Conservation (phyloP, 2,888 invertebrate genomes). For the Yponomeuta cagnagella region DNA sequence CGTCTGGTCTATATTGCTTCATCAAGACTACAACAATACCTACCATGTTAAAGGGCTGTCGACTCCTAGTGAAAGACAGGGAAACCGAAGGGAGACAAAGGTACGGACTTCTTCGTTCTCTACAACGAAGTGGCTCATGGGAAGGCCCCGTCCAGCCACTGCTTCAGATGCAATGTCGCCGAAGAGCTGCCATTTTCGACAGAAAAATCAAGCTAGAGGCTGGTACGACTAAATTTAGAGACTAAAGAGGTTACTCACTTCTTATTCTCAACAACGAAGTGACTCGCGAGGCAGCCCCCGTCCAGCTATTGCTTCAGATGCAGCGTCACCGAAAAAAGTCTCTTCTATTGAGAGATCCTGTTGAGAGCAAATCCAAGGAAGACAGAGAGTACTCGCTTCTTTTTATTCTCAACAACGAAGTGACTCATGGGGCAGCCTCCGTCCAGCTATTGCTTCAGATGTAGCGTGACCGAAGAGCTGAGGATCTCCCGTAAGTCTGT, state of each 20-base stretch:
- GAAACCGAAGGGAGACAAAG: too few species aligned
- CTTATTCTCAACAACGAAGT: constrained; percentile 96
- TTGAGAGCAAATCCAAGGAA: constrained; percentile 65
- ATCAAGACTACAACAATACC: too few species aligned
- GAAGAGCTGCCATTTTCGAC: constrained; percentile 83
- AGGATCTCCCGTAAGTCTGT: constrained; percentile 82
- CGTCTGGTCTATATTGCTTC: too few species aligned
- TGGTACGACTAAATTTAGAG: constrained; percentile 53
- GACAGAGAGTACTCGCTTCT: constrained; percentile 79
- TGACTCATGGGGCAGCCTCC: constrained; percentile 97
- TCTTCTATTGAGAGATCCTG: too few species aligned
- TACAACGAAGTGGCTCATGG: constrained; percentile 96
- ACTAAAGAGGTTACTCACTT: constrained; percentile 79
- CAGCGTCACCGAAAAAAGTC: constrained; percentile 93
- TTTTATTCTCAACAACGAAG: constrained; percentile 95
- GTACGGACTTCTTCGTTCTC: constrained; percentile 88
- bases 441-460: constrained; percentile 94
- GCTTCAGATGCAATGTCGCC: constrained; percentile 91
- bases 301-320: constrained; percentile 95
- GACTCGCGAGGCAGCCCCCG: constrained; percentile 96
- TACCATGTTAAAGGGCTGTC: too few species aligned
- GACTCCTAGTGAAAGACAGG: too few species aligned
- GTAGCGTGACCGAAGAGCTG: constrained; percentile 93
- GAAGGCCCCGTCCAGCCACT: constrained; percentile 98
- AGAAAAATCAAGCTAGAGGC: too few species aligned